Evolutionary conservation across 2,797 vertebrate genomes (phyloP).

Genomic region (Brachyalestes nurse): DNA sequence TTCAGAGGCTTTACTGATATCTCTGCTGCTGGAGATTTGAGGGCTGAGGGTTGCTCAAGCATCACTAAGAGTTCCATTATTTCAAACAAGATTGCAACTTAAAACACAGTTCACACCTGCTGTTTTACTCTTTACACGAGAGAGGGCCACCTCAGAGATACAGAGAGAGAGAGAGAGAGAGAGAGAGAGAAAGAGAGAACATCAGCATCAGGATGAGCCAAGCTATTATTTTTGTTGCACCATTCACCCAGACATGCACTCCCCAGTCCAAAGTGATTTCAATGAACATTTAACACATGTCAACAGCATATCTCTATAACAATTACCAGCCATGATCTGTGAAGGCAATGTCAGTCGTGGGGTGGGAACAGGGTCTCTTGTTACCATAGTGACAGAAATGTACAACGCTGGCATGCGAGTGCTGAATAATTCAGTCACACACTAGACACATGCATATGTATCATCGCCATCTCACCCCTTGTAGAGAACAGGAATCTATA

Average conservation of each 20-base stretch:
- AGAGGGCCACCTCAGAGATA: neutral
- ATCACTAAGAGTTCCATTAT: neutral
- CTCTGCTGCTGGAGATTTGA: neutral
- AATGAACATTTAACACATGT: constrained; percentile 43
- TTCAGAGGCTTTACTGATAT: neutral
- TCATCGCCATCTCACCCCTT: neutral
- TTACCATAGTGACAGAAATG: constrained; percentile 78
- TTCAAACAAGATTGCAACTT: constrained; percentile 9
- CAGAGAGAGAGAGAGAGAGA: neutral
- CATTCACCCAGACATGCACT: neutral
- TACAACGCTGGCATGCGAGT: constrained; percentile 60
- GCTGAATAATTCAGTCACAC: constrained; percentile 55
- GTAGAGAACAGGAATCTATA: neutral
- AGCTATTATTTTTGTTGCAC: constrained; percentile 2
- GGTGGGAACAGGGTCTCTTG: constrained; percentile 53
- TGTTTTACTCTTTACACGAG: neutral
- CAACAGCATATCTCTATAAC: constrained; percentile 43
- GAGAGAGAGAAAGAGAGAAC: neutral
- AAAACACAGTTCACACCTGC: constrained; percentile 23
- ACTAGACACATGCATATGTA: constrained; percentile 5
- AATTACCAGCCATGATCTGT: constrained; percentile 44
- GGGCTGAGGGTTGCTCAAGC: neutral
- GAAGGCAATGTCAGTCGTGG: constrained; percentile 17
- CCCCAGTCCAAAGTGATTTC: constrained; percentile 32
- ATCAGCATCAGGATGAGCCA: neutral